Percentiles rank a stretch among this genome's conserved stretches.
phyloP scores from a whole-genome alignment of 2,888 invertebrate species.

The Nudaria mundana region DNA sequence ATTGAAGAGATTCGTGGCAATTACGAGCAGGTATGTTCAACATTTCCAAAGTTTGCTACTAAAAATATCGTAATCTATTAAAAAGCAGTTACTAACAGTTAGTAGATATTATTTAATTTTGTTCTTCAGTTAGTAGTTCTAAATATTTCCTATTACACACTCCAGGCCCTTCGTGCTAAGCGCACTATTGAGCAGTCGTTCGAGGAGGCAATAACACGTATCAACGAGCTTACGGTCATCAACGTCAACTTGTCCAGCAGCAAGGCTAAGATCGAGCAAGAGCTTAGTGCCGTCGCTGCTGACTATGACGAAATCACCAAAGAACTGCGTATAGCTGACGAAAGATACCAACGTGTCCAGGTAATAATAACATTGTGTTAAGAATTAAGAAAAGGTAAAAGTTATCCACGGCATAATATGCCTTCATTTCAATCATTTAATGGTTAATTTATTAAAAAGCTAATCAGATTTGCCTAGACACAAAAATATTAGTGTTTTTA shows the following conservation, averaged over 20 bases:
- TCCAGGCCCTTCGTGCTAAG: constrained; percentile 93
- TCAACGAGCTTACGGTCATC: constrained; percentile 96
- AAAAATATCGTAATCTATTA: no score
- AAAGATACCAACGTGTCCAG: constrained; percentile 95
- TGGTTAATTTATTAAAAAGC: no score
- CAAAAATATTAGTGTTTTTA: no score
- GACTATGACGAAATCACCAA: constrained; percentile 99
- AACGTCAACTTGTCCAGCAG: constrained; percentile 97
- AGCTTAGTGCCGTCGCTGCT: constrained; percentile 92
- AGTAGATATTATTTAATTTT: no score
- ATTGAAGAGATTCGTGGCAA: constrained; percentile 97
- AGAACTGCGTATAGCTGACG: constrained; percentile 95
- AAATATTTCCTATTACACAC: no score
- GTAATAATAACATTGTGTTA: constrained; percentile 45
- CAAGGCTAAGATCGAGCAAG: constrained; percentile 97
- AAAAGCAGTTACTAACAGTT: no score
- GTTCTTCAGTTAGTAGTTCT: no score
- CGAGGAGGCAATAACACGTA: constrained; percentile 94
- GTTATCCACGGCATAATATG: no score
- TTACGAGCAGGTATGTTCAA: constrained; percentile 83
- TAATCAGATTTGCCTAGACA: no score
- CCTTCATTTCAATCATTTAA: no score
- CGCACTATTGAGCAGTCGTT: constrained; percentile 93
- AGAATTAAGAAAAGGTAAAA: neutral
- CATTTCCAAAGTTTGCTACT: neutral